phyloP scores from a whole-genome alignment of 2,797 vertebrate genomes.

The Capromys pilorides region DNA sequence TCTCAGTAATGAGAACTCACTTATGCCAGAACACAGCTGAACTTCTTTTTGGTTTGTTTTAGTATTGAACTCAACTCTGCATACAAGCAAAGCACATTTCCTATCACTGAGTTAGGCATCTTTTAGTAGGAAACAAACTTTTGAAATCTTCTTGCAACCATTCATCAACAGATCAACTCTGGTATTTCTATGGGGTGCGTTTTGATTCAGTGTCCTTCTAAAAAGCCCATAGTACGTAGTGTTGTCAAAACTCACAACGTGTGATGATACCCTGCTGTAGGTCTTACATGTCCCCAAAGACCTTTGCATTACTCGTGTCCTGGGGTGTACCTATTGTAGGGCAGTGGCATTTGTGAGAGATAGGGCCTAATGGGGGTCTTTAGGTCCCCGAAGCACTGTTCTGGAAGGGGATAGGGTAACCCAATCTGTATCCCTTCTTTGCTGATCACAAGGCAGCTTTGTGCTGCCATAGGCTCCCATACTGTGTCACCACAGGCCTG shows the following conservation, averaged over 20 bases:
- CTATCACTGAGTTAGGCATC: neutral
- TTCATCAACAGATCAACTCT: neutral
- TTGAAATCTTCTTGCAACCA: slow-evolving; percentile 1
- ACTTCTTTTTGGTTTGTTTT: neutral
- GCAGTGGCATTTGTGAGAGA: neutral
- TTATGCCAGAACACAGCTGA: slow-evolving; percentile 36
- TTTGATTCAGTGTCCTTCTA: slow-evolving; percentile 21
- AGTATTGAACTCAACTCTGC: neutral
- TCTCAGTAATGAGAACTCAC: neutral
- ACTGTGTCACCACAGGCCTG: neutral
- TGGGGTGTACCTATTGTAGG: neutral
- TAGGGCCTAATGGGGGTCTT: neutral
- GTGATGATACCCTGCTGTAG: neutral
- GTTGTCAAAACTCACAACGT: neutral
- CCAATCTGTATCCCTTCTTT: neutral
- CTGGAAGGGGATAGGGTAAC: neutral
- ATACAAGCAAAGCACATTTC: neutral
- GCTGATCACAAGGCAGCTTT: neutral
- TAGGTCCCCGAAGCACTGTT: neutral
- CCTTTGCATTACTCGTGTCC: neutral
- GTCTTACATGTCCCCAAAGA: neutral
- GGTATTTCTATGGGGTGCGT: neutral
- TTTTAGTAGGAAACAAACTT: neutral
- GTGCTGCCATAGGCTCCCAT: neutral
- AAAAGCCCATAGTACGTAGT: neutral